Evolutionary conservation across 2,888 invertebrate genomes (phyloP), one percentile per base, ranked within the genome.

Genomic region (Pseudolycoriella hygida): DNA sequence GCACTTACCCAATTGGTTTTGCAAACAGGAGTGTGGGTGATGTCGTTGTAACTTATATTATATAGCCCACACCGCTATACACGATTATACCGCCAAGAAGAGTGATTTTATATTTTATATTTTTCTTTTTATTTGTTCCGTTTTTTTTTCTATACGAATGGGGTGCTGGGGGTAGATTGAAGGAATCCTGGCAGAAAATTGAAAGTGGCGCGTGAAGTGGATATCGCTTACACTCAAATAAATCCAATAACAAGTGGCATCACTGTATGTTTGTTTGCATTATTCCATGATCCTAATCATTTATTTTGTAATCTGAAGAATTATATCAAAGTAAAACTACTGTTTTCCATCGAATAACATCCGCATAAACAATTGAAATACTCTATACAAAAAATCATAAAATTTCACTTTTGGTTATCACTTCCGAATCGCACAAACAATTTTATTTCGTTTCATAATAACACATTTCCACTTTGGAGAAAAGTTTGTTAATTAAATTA

Each of bases 1-100:
- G 46, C 46, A 46, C 46, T 46, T 46, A 44, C 40, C 46, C 46
- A 46, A 46, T 46, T 46, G 46, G 40, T 46, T 46, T 45, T 45
- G 43, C 32, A 40, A 34, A 44, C 19, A 19, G 40, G 37, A 37
- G 44, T 44, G 44, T 44, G 43, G 31, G 40, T 12, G 40, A 40
- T 40, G 38, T 39, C 39, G 39, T 39, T 39, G 39, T 39, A 39
- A 39, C 39, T 14, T 39, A 39, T 39, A 39, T 39, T 15, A 11
- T 17, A 14, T 17, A 14, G 34, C 34, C n/a, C 34, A 34, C 19
- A 18, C 10, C 40, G 17, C 11, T 18, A 39, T 17, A 17, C 37
- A 37, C n/a, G 15, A 12, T 37, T 15, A 12, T 37, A 14, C 37
- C n/a, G n/a, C 37, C 37, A 37, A 37, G 15, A 19, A 17, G 17